Base-by-base conservation (phyloP, 2,888 invertebrate species). In the Drosophila imparisetae region DNA sequence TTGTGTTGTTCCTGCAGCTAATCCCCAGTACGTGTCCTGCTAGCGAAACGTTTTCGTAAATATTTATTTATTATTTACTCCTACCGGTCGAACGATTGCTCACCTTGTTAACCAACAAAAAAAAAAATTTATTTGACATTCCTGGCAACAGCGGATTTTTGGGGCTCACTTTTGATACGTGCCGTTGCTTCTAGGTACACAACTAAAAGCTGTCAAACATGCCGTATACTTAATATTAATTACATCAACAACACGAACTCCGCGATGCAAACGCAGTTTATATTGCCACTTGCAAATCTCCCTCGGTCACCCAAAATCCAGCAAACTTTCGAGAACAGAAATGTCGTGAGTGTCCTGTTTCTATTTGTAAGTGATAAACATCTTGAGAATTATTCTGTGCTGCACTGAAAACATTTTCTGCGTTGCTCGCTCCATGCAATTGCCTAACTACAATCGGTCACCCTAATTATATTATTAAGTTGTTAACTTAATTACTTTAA, bases 51-150 rank as follows among this genome's bases (percentile, higher is more conserved):
- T 67, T 89, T 89, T 75, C 52, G 80, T 84, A 85, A 85, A 85
- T 85, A 85, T 85, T 85, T 85, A 85, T 85, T 89, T 85, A 85
- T 89, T 85, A 89, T 85, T 89, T 85, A 85, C 90, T 85, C 69
- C 79, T 71, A 65, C 55, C 62, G 81, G 53, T 67, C 58, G 50
- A 61, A 36, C 66, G 57, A 68, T 64, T 71, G 77, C 81, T 60
- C 85, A 84, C 87, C 85, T 86, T 84, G 76, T 71, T 72, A 71
- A 58, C 48, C 38, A 40, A 58, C 4, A 40, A 34, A 42, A 29
- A 63, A 62, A 64, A 64, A 79, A 79, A 75, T 72, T 81, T 75
- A 83, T 81, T 89, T 85, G 77, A 85, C 76, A 78, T 45, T 73
- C 73, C 63, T 55, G 57, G 53, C 64, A 67, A 66, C 55, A 67